Conservation (phyloP, 2,113 vertebrate genomes). For the Riparia riparia region DNA sequence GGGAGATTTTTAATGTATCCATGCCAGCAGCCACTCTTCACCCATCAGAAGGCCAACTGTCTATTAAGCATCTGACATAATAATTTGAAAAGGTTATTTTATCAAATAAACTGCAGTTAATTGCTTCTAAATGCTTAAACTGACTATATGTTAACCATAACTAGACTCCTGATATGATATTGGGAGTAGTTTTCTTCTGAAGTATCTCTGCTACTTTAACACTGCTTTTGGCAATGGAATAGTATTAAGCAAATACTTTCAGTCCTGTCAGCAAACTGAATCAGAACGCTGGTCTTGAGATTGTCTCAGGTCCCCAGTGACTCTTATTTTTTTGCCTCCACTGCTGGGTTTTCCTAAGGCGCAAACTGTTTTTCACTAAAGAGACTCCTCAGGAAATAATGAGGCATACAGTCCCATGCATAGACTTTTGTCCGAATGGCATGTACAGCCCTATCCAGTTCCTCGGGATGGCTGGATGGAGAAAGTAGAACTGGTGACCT, state of each 20-base stretch:
- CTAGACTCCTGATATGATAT: not conserved
- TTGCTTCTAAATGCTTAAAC: constrained; percentile 5
- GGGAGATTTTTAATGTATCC: not conserved
- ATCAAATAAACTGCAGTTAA: not conserved
- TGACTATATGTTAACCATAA: not conserved
- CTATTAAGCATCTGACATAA: constrained; percentile 4
- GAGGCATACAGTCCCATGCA: not conserved
- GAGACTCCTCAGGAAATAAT: not conserved
- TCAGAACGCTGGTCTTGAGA: not conserved
- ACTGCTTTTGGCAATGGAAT: not conserved
- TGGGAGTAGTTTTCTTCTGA: not conserved
- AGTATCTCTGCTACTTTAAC: not conserved
- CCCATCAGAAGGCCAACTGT: not conserved
- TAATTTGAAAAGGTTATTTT: constrained; percentile 32
- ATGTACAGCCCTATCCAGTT: not conserved
- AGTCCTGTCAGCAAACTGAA: not conserved
- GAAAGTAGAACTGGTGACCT: not conserved
- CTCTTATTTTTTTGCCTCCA: not conserved
- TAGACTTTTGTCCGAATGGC: not conserved
- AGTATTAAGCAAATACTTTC: not conserved
- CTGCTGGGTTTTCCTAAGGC: not conserved
- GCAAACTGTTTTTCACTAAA: not conserved
- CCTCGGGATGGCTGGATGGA: not conserved
- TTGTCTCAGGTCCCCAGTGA: not conserved
- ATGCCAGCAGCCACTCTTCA: not conserved